Conservation (phyloP, 1,140 invertebrate genomes). For the Pseudomyrmex cubaensis region DNA sequence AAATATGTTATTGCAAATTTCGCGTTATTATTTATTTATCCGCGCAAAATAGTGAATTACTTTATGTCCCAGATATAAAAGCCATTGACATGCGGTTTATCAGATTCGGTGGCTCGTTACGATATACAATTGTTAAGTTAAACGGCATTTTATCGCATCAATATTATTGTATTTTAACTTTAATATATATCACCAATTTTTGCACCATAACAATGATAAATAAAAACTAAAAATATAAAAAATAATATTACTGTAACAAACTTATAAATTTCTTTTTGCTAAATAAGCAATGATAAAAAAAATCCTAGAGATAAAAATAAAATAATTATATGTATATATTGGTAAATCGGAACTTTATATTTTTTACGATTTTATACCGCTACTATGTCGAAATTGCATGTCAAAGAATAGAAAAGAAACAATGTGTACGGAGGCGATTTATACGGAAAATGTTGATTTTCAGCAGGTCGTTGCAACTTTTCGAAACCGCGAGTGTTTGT, state of each 20-base stretch:
- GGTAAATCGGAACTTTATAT: background rate
- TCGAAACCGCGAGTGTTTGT: background rate
- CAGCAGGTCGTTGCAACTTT: background rate
- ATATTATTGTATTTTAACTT: conserved; percentile 37
- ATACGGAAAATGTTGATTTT: conserved; percentile 49
- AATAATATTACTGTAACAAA: background rate
- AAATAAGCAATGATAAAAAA: too few species aligned
- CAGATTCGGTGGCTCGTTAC: conserved; percentile 17
- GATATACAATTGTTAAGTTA: conserved; percentile 32
- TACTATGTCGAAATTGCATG: background rate
- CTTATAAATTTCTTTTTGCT: too few species aligned
- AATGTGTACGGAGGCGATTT: background rate
- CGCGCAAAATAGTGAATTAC: conserved; percentile 40
- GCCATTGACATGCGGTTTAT: conserved; percentile 36
- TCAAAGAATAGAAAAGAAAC: background rate
- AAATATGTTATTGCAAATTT: conserved; percentile 27
- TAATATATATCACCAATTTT: conserved; percentile 11
- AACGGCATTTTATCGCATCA: conserved; percentile 19
- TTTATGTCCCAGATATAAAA: conserved; percentile 41
- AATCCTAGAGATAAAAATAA: too few species aligned
- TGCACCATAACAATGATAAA: too few species aligned
- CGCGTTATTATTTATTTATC: conserved; percentile 20
- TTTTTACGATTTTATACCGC: background rate
- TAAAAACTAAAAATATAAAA: conserved; percentile 11
- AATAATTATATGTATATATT: background rate